A percentile compares a stretch with the other conserved stretches of the same genome.
Conservation (phyloP, 2,888 invertebrate species). For the Chymomyza procnemis region DNA sequence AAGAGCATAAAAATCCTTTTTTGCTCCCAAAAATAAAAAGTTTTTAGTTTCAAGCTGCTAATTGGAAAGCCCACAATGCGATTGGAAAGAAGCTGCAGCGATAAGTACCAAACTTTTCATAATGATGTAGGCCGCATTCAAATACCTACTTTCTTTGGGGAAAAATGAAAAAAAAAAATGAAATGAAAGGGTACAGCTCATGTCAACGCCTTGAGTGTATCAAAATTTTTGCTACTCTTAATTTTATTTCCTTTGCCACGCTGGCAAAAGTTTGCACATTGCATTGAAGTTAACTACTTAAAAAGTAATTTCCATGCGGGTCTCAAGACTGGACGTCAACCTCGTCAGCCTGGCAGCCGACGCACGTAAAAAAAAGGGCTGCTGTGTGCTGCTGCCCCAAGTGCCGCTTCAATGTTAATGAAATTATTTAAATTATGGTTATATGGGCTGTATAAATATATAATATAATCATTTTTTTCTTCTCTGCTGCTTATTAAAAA, state of each 20-base stretch:
- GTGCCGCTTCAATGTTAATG: slow-evolving; percentile 54
- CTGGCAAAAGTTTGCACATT: slow-evolving; percentile 54
- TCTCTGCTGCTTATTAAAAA: slow-evolving; percentile 60
- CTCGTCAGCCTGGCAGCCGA: background rate
- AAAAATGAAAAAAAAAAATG: too few species aligned
- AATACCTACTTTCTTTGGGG: too few species aligned
- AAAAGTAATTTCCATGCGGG: slow-evolving; percentile 62
- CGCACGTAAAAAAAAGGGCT: slow-evolving; percentile 51
- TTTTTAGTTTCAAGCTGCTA: too few species aligned
- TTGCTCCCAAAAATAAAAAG: too few species aligned
- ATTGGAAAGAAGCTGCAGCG: too few species aligned
- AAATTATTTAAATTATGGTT: slow-evolving; percentile 64
- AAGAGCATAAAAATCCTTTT: too few species aligned
- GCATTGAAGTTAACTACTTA: slow-evolving; percentile 68
- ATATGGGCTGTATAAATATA: slow-evolving; percentile 45
- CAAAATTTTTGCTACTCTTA: background rate
- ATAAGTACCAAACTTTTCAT: too few species aligned
- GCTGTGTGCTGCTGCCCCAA: slow-evolving; percentile 16
- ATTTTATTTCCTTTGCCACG: slow-evolving; percentile 16
- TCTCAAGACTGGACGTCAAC: background rate
- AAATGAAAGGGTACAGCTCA: background rate
- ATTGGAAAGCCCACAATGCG: too few species aligned
- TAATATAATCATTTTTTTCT: background rate
- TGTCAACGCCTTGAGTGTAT: background rate
- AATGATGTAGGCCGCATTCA: too few species aligned